Evolutionary conservation across 2,113 vertebrate species (phyloP).

Genomic region (Dicrurus megarhynchus): DNA sequence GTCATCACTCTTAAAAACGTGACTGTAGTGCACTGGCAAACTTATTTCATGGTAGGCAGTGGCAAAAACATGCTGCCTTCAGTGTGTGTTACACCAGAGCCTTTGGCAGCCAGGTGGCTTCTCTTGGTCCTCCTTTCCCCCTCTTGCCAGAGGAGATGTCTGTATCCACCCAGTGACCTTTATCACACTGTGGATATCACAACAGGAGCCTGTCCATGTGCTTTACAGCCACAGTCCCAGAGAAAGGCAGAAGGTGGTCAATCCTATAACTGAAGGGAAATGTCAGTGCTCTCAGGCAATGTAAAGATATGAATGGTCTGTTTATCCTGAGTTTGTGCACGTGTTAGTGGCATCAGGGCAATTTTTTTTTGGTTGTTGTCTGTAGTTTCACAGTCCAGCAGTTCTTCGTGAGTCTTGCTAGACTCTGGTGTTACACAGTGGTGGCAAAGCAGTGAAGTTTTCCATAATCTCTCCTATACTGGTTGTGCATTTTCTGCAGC

Average conservation of each 20-base stretch:
- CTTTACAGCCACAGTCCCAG: not conserved
- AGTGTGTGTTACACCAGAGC: not conserved
- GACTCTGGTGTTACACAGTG: not conserved
- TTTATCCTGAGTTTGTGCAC: not conserved
- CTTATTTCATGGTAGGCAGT: not conserved
- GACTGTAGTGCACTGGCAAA: not conserved
- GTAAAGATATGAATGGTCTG: not conserved
- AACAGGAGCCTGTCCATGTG: not conserved
- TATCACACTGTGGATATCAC: not conserved
- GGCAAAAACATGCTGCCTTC: not conserved
- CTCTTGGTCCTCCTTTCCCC: not conserved
- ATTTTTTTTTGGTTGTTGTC: not conserved
- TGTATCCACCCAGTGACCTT: not conserved
- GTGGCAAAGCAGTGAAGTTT: not conserved
- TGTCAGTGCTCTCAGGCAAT: not conserved
- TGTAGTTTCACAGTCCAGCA: not conserved
- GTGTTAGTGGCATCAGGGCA: not conserved
- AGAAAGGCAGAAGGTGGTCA: not conserved
- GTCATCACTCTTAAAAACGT: not conserved
- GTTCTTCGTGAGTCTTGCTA: not conserved
- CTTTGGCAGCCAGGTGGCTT: not conserved
- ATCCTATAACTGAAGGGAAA: not conserved
- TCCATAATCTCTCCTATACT: not conserved
- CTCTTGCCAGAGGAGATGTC: not conserved
- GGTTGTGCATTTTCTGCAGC: not conserved